phyloP scores from a whole-genome alignment of 1,140 invertebrate species.

The Maconellicoccus hirsutus region DNA sequence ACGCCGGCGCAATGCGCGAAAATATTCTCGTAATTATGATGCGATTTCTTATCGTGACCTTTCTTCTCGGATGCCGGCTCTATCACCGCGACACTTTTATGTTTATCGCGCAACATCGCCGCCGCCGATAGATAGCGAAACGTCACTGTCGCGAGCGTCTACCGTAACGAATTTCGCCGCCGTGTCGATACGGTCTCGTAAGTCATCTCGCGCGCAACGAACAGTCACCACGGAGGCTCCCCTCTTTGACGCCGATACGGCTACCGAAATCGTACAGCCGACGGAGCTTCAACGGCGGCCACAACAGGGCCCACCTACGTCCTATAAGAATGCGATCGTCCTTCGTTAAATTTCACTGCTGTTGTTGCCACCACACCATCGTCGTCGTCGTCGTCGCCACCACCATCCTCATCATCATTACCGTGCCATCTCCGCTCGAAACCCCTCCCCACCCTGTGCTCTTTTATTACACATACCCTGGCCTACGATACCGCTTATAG shows the following conservation, averaged over 20 bases:
- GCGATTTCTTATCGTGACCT: not conserved
- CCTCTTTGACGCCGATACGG: not conserved
- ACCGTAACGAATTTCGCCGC: not conserved
- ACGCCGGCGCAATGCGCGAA: slow-evolving; percentile 2
- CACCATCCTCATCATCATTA: no score
- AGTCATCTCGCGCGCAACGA: not conserved
- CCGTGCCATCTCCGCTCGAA: no score
- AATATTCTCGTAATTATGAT: not conserved
- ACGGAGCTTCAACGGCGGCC: no score
- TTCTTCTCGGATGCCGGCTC: not conserved
- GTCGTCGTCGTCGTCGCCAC: no score
- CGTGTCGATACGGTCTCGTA: not conserved
- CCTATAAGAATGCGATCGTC: no score
- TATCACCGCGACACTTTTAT: not conserved
- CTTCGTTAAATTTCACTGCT: no score
- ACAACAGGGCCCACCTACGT: no score
- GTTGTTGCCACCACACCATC: no score
- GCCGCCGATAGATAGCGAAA: not conserved
- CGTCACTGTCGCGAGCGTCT: not conserved
- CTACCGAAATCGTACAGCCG: no score
- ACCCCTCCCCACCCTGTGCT: no score
- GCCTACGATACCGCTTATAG: no score
- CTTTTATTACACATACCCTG: no score
- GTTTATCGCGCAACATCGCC: not conserved
- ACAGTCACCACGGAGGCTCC: not conserved